Conservation (phyloP, 2,113 vertebrate genomes). For the Platysteira castanea region DNA sequence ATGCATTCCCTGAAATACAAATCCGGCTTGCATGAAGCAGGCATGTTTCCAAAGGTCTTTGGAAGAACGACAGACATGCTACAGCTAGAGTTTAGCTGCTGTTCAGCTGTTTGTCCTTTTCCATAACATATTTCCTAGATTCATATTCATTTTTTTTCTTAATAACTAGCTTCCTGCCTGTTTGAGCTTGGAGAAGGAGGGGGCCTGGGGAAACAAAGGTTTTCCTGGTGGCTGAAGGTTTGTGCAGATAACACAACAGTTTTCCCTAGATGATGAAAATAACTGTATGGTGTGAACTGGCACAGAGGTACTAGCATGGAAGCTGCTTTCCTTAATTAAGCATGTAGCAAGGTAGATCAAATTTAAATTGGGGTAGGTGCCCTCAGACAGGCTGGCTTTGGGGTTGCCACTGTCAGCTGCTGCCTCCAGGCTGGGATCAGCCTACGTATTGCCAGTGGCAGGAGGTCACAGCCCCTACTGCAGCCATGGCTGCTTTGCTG, state of each 20-base stretch:
- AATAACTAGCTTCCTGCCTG: not conserved
- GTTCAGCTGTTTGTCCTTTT: not conserved
- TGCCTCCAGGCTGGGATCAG: not conserved
- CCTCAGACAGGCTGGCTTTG: not conserved
- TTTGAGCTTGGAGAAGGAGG: not conserved
- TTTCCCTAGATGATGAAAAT: not conserved
- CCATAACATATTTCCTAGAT: not conserved
- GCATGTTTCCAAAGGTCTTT: not conserved
- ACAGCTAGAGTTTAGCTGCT: not conserved
- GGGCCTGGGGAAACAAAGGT: not conserved
- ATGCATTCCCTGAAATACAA: slow-evolving; percentile 21
- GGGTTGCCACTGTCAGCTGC: not conserved
- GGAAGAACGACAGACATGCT: not conserved
- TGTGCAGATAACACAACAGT: not conserved
- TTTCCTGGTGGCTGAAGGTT: not conserved
- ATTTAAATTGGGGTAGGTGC: not conserved
- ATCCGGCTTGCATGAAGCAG: not conserved
- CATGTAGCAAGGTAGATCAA: not conserved
- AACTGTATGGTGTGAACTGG: accelerated
- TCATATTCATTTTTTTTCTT: not conserved
- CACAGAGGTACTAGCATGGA: accelerated
- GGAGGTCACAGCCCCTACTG: not conserved
- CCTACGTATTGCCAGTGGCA: accelerated
- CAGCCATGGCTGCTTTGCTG: not conserved
- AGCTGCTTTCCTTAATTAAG: not conserved